Percentiles rank a stretch among this genome's conserved stretches.
phyloP scores from a whole-genome alignment of 2,888 invertebrate genomes.

The Hemicrepidius hirtus region DNA sequence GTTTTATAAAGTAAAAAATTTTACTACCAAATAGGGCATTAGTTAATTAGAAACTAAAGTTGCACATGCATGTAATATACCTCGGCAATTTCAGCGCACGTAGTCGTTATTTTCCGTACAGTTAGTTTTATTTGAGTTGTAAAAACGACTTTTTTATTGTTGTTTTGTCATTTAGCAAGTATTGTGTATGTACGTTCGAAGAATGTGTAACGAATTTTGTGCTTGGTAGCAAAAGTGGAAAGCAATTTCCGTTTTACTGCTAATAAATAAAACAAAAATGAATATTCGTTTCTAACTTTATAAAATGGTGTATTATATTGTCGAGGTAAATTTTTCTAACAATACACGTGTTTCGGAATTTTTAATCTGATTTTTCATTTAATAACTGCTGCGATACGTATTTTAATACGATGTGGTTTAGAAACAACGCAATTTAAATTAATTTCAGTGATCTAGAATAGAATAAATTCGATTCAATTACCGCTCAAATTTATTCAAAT shows the following conservation, averaged over 20 bases:
- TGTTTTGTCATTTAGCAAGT: conserved; percentile 44
- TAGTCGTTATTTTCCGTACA: conserved; percentile 54
- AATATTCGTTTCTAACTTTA: neutral
- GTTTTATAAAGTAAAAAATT: neutral
- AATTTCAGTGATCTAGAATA: too few species aligned
- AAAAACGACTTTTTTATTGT: conserved; percentile 49
- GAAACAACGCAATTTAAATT: too few species aligned
- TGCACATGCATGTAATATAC: conserved; percentile 19
- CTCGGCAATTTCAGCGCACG: conserved; percentile 39
- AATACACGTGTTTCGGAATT: too few species aligned
- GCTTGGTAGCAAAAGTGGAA: neutral
- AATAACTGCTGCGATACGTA: too few species aligned
- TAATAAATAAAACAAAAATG: neutral
- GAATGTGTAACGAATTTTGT: conserved; percentile 35
- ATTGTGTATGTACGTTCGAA: conserved; percentile 42
- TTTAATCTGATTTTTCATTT: too few species aligned
- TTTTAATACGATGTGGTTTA: too few species aligned
- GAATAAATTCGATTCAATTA: too few species aligned
- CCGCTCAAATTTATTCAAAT: too few species aligned
- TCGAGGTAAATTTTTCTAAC: too few species aligned
- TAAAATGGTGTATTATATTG: neutral
- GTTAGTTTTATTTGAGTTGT: conserved; percentile 56
- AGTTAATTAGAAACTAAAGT: conserved; percentile 18
- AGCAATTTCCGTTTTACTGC: conserved; percentile 24
- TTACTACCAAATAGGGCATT: neutral